Conservation (phyloP, 2,888 invertebrate species). For the Acrobasis consociella region DNA sequence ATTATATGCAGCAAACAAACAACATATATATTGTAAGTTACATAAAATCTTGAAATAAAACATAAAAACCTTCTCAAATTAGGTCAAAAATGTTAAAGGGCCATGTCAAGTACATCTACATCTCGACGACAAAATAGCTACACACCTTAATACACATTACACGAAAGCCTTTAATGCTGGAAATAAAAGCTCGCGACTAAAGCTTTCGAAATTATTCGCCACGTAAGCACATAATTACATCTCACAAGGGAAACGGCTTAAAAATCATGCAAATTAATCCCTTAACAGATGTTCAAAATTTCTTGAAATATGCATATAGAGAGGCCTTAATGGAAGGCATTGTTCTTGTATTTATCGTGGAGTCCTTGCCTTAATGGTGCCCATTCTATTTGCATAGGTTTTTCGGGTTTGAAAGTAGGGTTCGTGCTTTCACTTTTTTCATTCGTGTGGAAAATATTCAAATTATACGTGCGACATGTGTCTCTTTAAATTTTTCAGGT, state of each 20-base stretch:
- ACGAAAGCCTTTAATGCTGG: slow-evolving; percentile 14
- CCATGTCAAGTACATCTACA: not conserved
- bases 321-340: not conserved
- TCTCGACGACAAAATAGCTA: not conserved
- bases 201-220: slow-evolving; percentile 12
- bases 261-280: slow-evolving; percentile 19
- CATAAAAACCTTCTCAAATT: not conserved
- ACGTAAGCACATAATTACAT: slow-evolving; percentile 18
- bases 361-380: not conserved
- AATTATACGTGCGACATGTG: not conserved
- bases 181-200: slow-evolving; percentile 1
- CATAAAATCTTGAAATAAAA: too few relatives aligned
- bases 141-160: slow-evolving; percentile 1
- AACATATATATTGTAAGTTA: too few relatives aligned
- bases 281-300: slow-evolving; percentile 6
- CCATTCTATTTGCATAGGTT: slow-evolving; percentile 8
- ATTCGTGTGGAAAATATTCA: not conserved
- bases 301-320: not conserved
- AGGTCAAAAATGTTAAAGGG: not conserved
- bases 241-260: slow-evolving; percentile 10
- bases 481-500: too few relatives aligned
- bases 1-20: too few relatives aligned
- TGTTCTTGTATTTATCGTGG: slow-evolving; percentile 15
- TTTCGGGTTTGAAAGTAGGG: not conserved
- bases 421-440: not conserved